A percentile compares a stretch with the other conserved stretches of the same genome.
phyloP scores from a whole-genome alignment of 2,797 vertebrate species.

The Cyprinella venusta region DNA sequence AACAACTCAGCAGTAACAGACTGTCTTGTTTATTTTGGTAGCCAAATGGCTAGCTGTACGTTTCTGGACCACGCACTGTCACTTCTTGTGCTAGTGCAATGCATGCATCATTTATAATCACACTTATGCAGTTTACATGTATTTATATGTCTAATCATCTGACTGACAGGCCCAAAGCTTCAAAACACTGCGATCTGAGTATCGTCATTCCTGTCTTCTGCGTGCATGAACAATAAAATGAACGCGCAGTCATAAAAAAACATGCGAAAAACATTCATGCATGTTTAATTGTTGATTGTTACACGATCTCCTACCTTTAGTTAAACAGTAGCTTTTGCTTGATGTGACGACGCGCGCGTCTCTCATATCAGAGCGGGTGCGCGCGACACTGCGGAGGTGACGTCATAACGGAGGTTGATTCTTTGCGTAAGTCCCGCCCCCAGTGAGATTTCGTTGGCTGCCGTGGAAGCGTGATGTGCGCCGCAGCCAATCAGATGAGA shows the following conservation, averaged over 20 bases:
- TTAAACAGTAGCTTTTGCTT: background rate
- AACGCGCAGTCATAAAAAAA: background rate
- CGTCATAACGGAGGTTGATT: slow-evolving; percentile 44
- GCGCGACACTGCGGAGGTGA: slow-evolving; percentile 62
- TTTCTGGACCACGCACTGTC: background rate
- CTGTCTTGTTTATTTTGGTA: background rate
- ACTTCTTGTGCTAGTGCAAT: background rate
- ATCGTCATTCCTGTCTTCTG: background rate
- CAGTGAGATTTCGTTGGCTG: slow-evolving; percentile 65
- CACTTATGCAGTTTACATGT: background rate
- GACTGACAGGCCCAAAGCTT: slow-evolving; percentile 20
- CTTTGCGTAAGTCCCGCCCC: slow-evolving; percentile 24
- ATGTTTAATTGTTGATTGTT: background rate
- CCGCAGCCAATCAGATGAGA: background rate
- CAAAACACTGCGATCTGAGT: slow-evolving; percentile 15
- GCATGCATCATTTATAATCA: background rate
- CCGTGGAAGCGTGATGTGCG: slow-evolving; percentile 12
- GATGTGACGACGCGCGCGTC: slow-evolving; percentile 22
- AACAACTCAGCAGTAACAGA: background rate
- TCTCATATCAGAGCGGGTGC: slow-evolving; percentile 19
- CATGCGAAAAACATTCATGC: background rate
- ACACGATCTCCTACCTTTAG: slow-evolving; percentile 29
- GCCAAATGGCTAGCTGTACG: background rate
- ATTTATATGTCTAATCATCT: background rate
- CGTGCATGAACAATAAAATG: background rate